Conservation (phyloP, 1,140 invertebrate species). For the Zaprionus nigranus region DNA sequence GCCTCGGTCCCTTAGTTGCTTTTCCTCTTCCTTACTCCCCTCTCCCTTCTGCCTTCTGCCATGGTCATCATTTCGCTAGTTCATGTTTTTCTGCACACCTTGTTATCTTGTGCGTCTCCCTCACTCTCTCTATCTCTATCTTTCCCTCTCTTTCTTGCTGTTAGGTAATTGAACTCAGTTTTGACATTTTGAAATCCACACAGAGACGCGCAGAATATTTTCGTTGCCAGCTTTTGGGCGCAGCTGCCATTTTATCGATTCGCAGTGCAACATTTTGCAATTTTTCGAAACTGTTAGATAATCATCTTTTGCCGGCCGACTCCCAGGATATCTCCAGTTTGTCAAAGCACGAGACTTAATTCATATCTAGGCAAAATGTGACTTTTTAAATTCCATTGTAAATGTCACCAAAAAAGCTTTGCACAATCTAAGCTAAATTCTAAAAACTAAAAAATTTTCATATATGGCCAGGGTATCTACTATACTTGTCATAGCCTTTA, state of each 20-base stretch:
- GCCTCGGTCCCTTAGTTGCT: not conserved
- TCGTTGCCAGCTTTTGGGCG: slow-evolving; percentile 58
- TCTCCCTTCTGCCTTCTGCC: too few relatives aligned
- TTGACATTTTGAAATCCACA: slow-evolving; percentile 11
- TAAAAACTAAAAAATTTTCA: not conserved
- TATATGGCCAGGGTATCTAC: not conserved
- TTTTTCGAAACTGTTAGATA: slow-evolving; percentile 1
- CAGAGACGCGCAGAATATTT: slow-evolving; percentile 37
- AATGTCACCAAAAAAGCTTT: not conserved
- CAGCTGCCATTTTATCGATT: slow-evolving; percentile 66
- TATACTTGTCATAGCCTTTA: not conserved
- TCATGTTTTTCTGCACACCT: slow-evolving; percentile 4
- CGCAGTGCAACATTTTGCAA: slow-evolving; percentile 45
- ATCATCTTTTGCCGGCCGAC: not conserved
- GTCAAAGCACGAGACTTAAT: not conserved
- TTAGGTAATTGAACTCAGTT: slow-evolving; percentile 34
- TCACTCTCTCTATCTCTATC: not conserved
- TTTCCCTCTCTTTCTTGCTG: not conserved
- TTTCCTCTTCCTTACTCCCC: not conserved
- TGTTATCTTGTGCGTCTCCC: not conserved
- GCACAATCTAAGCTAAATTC: too few relatives aligned
- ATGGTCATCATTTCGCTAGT: slow-evolving; percentile 4
- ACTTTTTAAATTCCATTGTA: not conserved
- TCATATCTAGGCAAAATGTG: not conserved
- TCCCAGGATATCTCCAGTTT: not conserved